These are phyloP conservation scores for Crocallis elinguaria DNA, from an alignment of 2,888 invertebrate genomes.

Conservation along the genomic window DNA sequence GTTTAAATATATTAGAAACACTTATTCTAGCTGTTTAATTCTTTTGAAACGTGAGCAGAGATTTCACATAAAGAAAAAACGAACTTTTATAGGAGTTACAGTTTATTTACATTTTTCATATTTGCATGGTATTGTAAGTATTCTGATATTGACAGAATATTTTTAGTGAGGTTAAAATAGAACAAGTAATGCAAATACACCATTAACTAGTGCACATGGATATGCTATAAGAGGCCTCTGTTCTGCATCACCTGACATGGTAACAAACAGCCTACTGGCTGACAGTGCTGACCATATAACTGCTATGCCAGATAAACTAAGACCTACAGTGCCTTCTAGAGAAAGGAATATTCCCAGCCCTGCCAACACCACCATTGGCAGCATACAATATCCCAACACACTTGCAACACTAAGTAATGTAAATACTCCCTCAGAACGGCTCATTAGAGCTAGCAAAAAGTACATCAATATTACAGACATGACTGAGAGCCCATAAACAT, in stretches of 20 bases:
- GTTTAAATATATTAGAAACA: too few relatives aligned
- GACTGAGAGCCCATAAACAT: constrained; percentile 96
- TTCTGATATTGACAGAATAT: too few relatives aligned
- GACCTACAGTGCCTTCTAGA: constrained; percentile 89
- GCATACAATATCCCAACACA: constrained; percentile 95
- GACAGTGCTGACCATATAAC: constrained; percentile 96
- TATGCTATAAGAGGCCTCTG: constrained; percentile 95
- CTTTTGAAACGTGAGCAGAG: too few relatives aligned
- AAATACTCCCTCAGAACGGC: constrained; percentile 87
- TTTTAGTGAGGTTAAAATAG: constrained; percentile 88
- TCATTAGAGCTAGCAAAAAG: constrained; percentile 92
- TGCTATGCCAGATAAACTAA: constrained; percentile 87
- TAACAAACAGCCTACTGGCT: constrained; percentile 95
- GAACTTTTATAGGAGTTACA: too few relatives aligned
- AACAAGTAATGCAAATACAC: constrained; percentile 96
- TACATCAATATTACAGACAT: constrained; percentile 97
- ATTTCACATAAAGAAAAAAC: too few relatives aligned
- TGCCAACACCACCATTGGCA: constrained; percentile 96
- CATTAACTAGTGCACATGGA: constrained; percentile 96
- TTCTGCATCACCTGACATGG: constrained; percentile 94
- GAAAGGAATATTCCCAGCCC: constrained; percentile 90
- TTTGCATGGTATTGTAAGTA: too few relatives aligned
- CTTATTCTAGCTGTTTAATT: too few relatives aligned
- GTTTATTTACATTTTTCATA: too few relatives aligned
- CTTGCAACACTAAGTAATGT: constrained; percentile 92